Percentiles rank a stretch among this genome's conserved stretches.
Evolutionary conservation across 1,140 invertebrate species (phyloP).

Genomic region (Lysiphlebus fabarum): DNA sequence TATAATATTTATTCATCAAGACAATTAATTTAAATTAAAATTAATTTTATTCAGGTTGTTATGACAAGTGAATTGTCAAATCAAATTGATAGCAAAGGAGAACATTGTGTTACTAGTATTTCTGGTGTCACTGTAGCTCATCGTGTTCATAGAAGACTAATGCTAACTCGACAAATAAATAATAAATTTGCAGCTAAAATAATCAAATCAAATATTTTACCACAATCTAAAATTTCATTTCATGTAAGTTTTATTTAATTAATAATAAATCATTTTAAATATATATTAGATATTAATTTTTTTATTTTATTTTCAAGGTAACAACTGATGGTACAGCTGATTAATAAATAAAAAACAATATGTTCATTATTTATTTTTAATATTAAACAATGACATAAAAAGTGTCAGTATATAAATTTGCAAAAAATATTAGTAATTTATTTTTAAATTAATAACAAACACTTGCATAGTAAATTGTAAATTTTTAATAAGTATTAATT

Average conservation of each 20-base stretch:
- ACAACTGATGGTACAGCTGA: slow-evolving; percentile 41
- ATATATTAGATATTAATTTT: slow-evolving; percentile 9
- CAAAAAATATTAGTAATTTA: too few species aligned
- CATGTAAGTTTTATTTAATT: slow-evolving; percentile 27
- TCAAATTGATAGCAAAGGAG: slow-evolving; percentile 33
- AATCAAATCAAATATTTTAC: slow-evolving; percentile 35
- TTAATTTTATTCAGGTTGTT: slow-evolving; percentile 29
- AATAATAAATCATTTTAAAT: not conserved
- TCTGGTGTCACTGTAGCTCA: slow-evolving; percentile 39
- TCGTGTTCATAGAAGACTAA: slow-evolving; percentile 35
- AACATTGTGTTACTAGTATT: slow-evolving; percentile 33
- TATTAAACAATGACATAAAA: too few species aligned
- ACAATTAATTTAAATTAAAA: not conserved
- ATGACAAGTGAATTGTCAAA: slow-evolving; percentile 40
- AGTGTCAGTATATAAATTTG: too few species aligned
- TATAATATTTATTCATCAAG: not conserved
- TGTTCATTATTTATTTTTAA: too few species aligned
- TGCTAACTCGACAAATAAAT: slow-evolving; percentile 29
- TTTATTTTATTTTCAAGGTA: slow-evolving; percentile 46
- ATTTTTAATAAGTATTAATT: too few species aligned
- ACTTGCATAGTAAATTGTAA: too few species aligned
- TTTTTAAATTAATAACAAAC: too few species aligned
- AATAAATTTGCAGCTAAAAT: slow-evolving; percentile 36
- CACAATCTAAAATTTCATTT: slow-evolving; percentile 35
- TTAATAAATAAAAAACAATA: too few species aligned